These are phyloP conservation scores for Steromphala cineraria DNA, from an alignment of 2,888 invertebrate species.

Conservation along the genomic window DNA sequence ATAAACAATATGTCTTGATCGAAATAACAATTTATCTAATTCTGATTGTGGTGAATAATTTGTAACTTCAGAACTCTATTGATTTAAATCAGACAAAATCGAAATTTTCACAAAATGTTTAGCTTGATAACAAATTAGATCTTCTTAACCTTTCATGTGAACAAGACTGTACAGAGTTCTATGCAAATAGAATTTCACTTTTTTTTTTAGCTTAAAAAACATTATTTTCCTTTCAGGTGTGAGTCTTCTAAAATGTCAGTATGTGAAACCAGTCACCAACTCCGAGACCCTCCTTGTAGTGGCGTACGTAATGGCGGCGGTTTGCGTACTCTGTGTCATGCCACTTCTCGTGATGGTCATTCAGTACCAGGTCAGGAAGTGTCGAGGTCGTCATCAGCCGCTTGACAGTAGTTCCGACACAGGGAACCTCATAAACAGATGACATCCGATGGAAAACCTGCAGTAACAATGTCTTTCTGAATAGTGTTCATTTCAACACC, in stretches of 20 bases:
- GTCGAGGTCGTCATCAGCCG: not conserved
- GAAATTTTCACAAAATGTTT: too few relatives aligned
- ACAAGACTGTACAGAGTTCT: too few relatives aligned
- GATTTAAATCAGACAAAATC: too few relatives aligned
- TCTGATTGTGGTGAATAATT: too few relatives aligned
- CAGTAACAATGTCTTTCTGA: not conserved
- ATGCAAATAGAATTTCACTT: too few relatives aligned
- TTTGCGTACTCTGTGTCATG: constrained; percentile 62
- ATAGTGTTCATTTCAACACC: too few relatives aligned
- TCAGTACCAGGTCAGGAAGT: constrained; percentile 48
- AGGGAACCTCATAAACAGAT: constrained; percentile 9
- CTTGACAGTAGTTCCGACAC: not conserved
- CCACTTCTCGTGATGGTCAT: constrained; percentile 61
- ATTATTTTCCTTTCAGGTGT: constrained; percentile 44
- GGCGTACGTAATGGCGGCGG: constrained; percentile 68
- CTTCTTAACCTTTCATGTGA: too few relatives aligned
- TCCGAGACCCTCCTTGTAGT: constrained; percentile 56
- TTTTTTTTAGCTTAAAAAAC: too few relatives aligned
- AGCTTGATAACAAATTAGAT: too few relatives aligned
- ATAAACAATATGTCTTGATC: too few relatives aligned
- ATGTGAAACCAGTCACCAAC: constrained; percentile 46
- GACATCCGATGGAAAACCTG: not conserved
- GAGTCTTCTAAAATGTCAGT: constrained; percentile 62
- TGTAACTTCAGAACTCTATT: too few relatives aligned
- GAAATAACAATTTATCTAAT: too few relatives aligned